These are phyloP conservation scores for Cantharis rustica DNA, from an alignment of 2,888 invertebrate species.

Conservation along the genomic window DNA sequence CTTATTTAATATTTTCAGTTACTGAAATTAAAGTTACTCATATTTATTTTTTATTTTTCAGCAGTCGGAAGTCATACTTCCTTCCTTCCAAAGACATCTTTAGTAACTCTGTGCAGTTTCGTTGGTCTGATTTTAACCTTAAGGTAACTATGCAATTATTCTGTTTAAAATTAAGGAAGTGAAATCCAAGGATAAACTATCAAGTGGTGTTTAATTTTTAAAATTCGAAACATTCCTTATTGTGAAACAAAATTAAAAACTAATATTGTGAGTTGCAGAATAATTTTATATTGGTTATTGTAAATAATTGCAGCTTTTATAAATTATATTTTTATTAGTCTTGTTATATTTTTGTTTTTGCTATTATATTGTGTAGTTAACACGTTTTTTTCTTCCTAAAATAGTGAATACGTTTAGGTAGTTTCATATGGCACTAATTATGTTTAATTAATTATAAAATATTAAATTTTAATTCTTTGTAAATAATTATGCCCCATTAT, in stretches of 20 bases:
- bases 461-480: neutral
- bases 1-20: neutral
- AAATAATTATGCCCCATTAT: neutral
- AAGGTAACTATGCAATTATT: slow-evolving; percentile 47
- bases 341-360: neutral
- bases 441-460: slow-evolving; percentile 1
- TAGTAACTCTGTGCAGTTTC: slow-evolving; percentile 46
- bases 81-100: slow-evolving; percentile 43
- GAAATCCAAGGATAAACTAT: slow-evolving; percentile 45
- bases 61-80: slow-evolving; percentile 51
- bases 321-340: neutral
- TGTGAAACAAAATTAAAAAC: slow-evolving; percentile 9
- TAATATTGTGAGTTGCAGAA: slow-evolving; percentile 9
- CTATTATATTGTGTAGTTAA: neutral
- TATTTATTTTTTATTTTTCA: slow-evolving; percentile 31
- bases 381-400: neutral
- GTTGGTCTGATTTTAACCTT: slow-evolving; percentile 40
- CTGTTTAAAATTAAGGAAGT: slow-evolving; percentile 30
- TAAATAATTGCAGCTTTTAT: neutral
- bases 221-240: slow-evolving; percentile 25
- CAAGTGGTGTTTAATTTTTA: slow-evolving; percentile 38
- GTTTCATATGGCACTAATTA: slow-evolving; percentile 52
- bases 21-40: neutral
- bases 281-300: neutral
- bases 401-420: slow-evolving; percentile 34